phyloP scores from a whole-genome alignment of 2,797 vertebrate species.

The Scomberomorus guttatus region DNA sequence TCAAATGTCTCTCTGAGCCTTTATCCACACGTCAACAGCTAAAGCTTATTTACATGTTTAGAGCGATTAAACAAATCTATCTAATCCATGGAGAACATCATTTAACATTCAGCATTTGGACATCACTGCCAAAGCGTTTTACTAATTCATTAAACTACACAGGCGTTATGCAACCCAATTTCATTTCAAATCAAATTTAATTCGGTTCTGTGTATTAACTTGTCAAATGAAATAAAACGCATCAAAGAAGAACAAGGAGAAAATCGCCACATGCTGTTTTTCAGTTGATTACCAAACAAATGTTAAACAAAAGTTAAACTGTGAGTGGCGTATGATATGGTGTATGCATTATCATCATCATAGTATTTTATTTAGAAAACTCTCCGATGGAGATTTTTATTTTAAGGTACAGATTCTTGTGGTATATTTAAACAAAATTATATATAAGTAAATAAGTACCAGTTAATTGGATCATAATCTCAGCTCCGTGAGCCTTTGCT shows the following conservation, averaged over 20 bases:
- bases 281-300: conserved; percentile 29
- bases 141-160: conserved; percentile 65
- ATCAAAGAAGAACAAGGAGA: not conserved
- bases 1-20: conserved; percentile 50
- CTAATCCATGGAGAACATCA: conserved; percentile 70
- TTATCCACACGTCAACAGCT: conserved; percentile 43
- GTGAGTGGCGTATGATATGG: not conserved
- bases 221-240: conserved; percentile 42
- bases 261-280: conserved; percentile 21
- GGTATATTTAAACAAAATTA: conserved; percentile 3
- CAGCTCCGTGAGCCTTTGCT: not conserved
- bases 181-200: conserved; percentile 54
- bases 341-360: conserved; percentile 1
- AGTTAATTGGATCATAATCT: conserved; percentile 1
- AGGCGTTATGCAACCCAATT: conserved; percentile 52
- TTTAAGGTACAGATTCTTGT: not conserved
- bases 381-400: not conserved
- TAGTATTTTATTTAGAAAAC: conserved; percentile 5
- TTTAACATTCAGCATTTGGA: conserved; percentile 67
- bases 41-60: conserved; percentile 68
- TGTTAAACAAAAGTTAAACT: conserved; percentile 3
- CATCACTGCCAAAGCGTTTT: conserved; percentile 57
- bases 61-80: conserved; percentile 66
- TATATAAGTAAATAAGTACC: not conserved
- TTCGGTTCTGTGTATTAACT: conserved; percentile 46